Conservation (phyloP, 2,113 vertebrate genomes). For the Holacanthus passer region DNA sequence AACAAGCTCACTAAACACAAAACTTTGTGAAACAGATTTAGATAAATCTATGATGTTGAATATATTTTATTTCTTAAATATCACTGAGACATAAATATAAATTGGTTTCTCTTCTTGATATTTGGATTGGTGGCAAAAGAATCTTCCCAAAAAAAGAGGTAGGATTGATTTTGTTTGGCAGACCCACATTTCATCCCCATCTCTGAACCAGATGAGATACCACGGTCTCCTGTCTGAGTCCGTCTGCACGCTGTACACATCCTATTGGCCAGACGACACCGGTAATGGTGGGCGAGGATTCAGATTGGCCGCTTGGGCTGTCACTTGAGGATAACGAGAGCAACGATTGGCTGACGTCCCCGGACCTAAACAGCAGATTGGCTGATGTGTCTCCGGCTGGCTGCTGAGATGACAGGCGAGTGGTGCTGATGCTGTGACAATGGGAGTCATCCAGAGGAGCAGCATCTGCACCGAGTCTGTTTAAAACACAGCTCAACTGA, state of each 20-base stretch:
- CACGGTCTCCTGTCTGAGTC: not conserved
- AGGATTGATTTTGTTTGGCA: constrained; percentile 15
- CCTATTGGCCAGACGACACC: constrained; percentile 54
- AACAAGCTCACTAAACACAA: not conserved
- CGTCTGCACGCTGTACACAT: constrained; percentile 64
- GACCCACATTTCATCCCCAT: constrained; percentile 25
- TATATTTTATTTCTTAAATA: not conserved
- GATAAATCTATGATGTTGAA: not conserved
- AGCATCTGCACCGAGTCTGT: constrained; percentile 66
- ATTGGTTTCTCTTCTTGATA: not conserved
- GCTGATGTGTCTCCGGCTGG: constrained; percentile 34
- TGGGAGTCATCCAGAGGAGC: constrained; percentile 73
- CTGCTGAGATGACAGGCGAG: constrained; percentile 40
- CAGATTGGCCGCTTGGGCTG: constrained; percentile 31
- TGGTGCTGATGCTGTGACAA: constrained; percentile 82
- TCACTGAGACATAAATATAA: not conserved
- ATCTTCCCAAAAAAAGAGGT: not conserved
- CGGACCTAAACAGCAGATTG: constrained; percentile 53
- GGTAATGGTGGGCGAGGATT: not conserved
- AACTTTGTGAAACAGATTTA: too few species aligned
- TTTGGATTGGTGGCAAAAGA: not conserved
- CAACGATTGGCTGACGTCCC: constrained; percentile 47
- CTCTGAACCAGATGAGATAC: constrained; percentile 8
- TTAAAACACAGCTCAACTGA: constrained; percentile 30
- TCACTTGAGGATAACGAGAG: not conserved